Base-by-base conservation (phyloP, 2,797 vertebrate genomes). In the Prionace glauca region DNA sequence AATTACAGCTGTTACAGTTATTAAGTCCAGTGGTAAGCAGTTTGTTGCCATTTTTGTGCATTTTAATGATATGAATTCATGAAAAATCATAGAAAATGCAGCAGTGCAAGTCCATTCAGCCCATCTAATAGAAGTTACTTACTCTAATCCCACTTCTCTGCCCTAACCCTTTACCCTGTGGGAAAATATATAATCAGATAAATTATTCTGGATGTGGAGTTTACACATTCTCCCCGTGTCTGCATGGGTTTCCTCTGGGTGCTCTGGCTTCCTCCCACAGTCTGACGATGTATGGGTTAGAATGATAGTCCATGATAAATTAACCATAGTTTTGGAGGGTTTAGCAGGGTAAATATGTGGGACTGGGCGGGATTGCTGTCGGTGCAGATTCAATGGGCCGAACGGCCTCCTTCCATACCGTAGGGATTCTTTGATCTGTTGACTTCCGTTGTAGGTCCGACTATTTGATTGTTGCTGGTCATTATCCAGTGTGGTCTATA, bases 401-500 rank as follows among this genome's bases (percentile, higher is more conserved):
- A 56, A 56, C 4, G 50, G 50, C 5, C 50, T 56, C 50, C 50
- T 56, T 56, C 50, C 5, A 7, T 56, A 56, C 50, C 5, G 3
- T 56, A 56, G 50, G 50, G 50, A 56, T 56, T 56, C 50, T 56
- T 5, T 56, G 50, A 86, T 93, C 74, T 67, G 67, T 95, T 94
- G 60, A 56, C 74, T 95, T 32, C 74, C 86, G 18, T 96, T 69
- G 3, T 95, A 98, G 97, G 96, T 97, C 97, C 60, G 97, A 97
- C 81, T 98, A 96, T 72, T 95, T 97, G 7, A 72, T 97, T 94
- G 97, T 97, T 86, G 97, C 97, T 22, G 97, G 97, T 87, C 97
- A 98, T 91, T 98, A 97, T 95, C 97, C 97, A 1, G 97, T 98
- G 29, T 97, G 97, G 97, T 97, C 97, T n/a, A 97, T 97, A 1